These are phyloP conservation scores for Narcine bancroftii DNA, from an alignment of 2,113 vertebrate species.

Conservation along the genomic window DNA sequence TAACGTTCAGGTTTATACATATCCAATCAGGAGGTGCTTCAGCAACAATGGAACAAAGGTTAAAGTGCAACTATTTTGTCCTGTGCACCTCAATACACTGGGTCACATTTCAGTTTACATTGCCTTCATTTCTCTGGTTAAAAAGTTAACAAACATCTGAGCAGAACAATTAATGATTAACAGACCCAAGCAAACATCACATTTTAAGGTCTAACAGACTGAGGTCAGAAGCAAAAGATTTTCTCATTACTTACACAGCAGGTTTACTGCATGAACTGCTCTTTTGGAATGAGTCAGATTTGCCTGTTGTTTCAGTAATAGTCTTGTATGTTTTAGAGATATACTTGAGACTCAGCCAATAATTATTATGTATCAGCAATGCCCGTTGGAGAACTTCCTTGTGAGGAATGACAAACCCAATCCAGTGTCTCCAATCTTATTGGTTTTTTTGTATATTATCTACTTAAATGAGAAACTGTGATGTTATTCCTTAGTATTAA, in stretches of 20 bases:
- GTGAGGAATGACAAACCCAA: neutral
- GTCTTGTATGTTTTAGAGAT: slow-evolving; percentile 28
- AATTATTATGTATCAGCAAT: slow-evolving; percentile 34
- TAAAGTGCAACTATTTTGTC: neutral
- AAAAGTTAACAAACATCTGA: slow-evolving; percentile 35
- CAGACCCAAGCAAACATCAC: slow-evolving; percentile 30
- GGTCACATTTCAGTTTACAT: neutral
- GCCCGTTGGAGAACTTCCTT: slow-evolving; percentile 20
- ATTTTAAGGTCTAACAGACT: slow-evolving; percentile 29
- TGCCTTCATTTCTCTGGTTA: slow-evolving; percentile 18
- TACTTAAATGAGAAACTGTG: slow-evolving; percentile 26
- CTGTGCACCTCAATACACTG: neutral
- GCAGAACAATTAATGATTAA: slow-evolving; percentile 33
- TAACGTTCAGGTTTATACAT: neutral
- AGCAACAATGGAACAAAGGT: neutral
- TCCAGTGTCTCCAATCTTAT: neutral
- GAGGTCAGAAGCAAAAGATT: slow-evolving; percentile 27
- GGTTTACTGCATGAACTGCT: slow-evolving; percentile 17
- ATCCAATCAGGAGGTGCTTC: neutral
- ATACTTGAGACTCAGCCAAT: slow-evolving; percentile 29
- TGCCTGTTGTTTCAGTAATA: slow-evolving; percentile 33
- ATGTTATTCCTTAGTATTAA: slow-evolving; percentile 3
- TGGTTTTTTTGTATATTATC: slow-evolving; percentile 14
- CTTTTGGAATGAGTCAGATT: slow-evolving; percentile 31
- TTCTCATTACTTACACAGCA: slow-evolving; percentile 34